phyloP scores from a whole-genome alignment of 2,797 vertebrate genomes.

The Sardinella longiceps region DNA sequence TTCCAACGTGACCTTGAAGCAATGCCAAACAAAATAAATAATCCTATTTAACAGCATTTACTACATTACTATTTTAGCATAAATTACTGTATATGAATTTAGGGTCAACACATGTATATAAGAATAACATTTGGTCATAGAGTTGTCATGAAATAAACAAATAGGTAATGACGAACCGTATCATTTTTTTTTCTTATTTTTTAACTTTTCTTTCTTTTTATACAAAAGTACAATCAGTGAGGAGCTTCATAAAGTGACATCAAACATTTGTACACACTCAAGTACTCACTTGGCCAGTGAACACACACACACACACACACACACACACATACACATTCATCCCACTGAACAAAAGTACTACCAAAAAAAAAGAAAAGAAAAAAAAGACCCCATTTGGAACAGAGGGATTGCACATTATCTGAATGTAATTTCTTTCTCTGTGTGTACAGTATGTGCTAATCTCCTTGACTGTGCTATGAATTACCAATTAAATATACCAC shows the following conservation, averaged over 20 bases:
- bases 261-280: conserved; percentile 47
- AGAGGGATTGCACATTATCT: conserved; percentile 51
- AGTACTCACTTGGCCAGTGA: background rate
- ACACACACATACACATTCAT: background rate
- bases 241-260: conserved; percentile 76
- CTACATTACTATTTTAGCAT: conserved; percentile 34
- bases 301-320: background rate
- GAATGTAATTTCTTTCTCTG: conserved; percentile 30
- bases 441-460: conserved; percentile 47
- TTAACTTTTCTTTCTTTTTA: background rate
- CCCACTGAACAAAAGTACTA: conserved; percentile 40
- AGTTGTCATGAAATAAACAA: conserved; percentile 51
- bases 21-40: conserved; percentile 48
- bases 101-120: conserved; percentile 33
- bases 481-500: conserved; percentile 60
- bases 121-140: conserved; percentile 62
- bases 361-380: conserved; percentile 41
- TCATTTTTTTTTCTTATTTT: conserved; percentile 42
- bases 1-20: background rate
- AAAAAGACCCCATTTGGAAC: conserved; percentile 25
- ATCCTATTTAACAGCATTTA: conserved; percentile 47
- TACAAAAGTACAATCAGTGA: conserved; percentile 71
- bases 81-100: conserved; percentile 33
- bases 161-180: conserved; percentile 14
- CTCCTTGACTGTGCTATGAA: conserved; percentile 52